A percentile compares a stretch with the other conserved stretches of the same genome.
Evolutionary conservation across 2,797 vertebrate genomes (phyloP).

Genomic region (Discoglossus pictus): DNA sequence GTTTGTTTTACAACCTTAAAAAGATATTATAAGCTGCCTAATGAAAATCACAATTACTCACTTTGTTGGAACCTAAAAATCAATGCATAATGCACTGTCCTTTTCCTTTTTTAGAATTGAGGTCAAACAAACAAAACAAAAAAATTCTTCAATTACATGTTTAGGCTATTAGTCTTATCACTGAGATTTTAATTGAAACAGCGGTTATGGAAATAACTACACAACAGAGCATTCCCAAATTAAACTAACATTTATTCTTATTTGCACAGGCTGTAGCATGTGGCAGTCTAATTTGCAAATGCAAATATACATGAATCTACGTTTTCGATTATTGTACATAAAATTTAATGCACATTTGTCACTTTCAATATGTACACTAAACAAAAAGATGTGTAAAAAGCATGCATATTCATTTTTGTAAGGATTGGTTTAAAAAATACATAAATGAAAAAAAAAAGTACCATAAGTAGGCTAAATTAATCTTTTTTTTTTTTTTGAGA

Average conservation of each 20-base stretch:
- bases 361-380: background rate
- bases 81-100: too few relatives aligned
- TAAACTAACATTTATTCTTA: background rate
- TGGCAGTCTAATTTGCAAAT: slow-evolving; percentile 4
- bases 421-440: background rate
- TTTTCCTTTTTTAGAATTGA: too few relatives aligned
- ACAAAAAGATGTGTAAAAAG: background rate
- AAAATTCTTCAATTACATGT: slow-evolving; percentile 1
- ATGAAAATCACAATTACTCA: slow-evolving; percentile 3
- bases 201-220: slow-evolving; percentile 1
- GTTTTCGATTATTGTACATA: background rate
- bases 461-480: too few relatives aligned
- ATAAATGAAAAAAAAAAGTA: too few relatives aligned
- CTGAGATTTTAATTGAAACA: background rate
- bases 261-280: background rate
- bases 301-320: slow-evolving; percentile 5
- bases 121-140: slow-evolving; percentile 2
- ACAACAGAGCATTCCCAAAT: background rate
- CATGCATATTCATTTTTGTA: background rate
- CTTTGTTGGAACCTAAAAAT: slow-evolving; percentile 7
- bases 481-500: background rate
- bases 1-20: slow-evolving; percentile 36
- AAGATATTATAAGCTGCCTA: slow-evolving; percentile 36
- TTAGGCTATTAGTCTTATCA: background rate
- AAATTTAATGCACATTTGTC: slow-evolving; percentile 12